These are phyloP conservation scores for Bombus cullumanus DNA, from an alignment of 1,140 invertebrate genomes.

Conservation along the genomic window DNA sequence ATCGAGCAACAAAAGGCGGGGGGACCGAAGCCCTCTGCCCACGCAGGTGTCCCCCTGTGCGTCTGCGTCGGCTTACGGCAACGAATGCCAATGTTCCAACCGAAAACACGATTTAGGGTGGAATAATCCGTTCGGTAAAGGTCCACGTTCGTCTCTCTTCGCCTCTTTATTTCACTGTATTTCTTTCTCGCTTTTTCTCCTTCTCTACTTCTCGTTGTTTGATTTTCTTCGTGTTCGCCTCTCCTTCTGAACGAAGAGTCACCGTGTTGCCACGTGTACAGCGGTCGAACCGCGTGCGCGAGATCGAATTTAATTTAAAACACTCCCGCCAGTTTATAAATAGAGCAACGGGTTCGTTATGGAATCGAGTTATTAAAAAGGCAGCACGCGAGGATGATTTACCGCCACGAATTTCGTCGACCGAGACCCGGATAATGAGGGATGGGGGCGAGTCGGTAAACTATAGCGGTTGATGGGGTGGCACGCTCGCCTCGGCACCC, in stretches of 20 bases:
- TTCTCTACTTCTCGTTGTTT: neutral
- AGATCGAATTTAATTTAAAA: slow-evolving; percentile 67
- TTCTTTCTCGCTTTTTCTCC: neutral
- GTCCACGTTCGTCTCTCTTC: neutral
- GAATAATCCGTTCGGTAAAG: slow-evolving; percentile 70
- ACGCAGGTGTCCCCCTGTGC: slow-evolving; percentile 63
- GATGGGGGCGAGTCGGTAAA: neutral
- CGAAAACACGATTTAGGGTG: slow-evolving; percentile 71
- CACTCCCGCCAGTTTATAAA: slow-evolving; percentile 62
- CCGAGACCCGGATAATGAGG: neutral
- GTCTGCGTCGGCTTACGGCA: slow-evolving; percentile 48
- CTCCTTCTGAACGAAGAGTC: neutral
- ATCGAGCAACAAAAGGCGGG: slow-evolving; percentile 57
- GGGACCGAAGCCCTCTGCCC: slow-evolving; percentile 57
- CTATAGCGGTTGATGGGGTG: neutral
- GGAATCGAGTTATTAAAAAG: slow-evolving; percentile 54
- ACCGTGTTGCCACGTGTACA: slow-evolving; percentile 55
- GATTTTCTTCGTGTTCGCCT: neutral
- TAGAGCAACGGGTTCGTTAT: slow-evolving; percentile 41
- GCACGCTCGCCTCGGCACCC: too few species aligned
- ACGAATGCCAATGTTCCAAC: slow-evolving; percentile 67
- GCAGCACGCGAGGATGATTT: slow-evolving; percentile 30
- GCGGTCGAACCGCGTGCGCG: slow-evolving; percentile 9
- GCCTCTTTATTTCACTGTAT: neutral
- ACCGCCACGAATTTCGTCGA: slow-evolving; percentile 17